Evolutionary conservation across 2,797 vertebrate species (phyloP), one percentile per base, ranked within the genome.

Genomic region (Sphaeramia orbicularis): DNA sequence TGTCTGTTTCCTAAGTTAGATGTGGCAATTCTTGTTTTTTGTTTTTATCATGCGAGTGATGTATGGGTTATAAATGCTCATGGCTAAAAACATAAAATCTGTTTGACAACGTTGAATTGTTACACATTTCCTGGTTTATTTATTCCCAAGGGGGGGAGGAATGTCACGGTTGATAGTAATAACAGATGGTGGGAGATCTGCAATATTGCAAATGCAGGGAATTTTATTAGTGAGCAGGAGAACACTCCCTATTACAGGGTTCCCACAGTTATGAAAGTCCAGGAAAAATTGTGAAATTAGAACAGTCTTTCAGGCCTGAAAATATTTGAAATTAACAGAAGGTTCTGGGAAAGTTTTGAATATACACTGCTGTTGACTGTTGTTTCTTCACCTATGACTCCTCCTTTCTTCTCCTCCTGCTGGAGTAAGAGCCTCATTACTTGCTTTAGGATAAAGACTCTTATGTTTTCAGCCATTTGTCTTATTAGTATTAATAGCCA

Each of bases 1-100:
- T 52, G 10, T 53, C 7, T 55, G 15, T 40, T 27, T 37, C 10
- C 9, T 24, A 9, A 24, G 37, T n/a, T n/a, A n/a, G n/a, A n/a
- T n/a, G 38, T 45, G 14, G 24, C 15, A 18, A 19, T 35, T 50
- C 6, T 10, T 47, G 24, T 15, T 50, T 6, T 14, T 47, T 32
- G 19, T 35, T 32, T 57, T 32, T 51, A 30, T 32, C 41, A 14
- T 18, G 10, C 11, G n/a, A 7, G 53, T 56, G 21, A 56, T 56
- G 35, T 51, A 32, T n/a, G n/a, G 45, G 21, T 48, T 16, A 32
- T 35, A 35, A 51, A 35, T 54, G 38, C 14, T 21, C 18, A 55
- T 55, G 41, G 36, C 38, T 27, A 27, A 1, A n/a, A 0, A 56
- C 38, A 6, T 36, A 15, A 51, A 51, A 51, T 51, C 2, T 30